Conservation (phyloP, 2,797 vertebrate genomes). For the Anabacerthia variegaticeps region DNA sequence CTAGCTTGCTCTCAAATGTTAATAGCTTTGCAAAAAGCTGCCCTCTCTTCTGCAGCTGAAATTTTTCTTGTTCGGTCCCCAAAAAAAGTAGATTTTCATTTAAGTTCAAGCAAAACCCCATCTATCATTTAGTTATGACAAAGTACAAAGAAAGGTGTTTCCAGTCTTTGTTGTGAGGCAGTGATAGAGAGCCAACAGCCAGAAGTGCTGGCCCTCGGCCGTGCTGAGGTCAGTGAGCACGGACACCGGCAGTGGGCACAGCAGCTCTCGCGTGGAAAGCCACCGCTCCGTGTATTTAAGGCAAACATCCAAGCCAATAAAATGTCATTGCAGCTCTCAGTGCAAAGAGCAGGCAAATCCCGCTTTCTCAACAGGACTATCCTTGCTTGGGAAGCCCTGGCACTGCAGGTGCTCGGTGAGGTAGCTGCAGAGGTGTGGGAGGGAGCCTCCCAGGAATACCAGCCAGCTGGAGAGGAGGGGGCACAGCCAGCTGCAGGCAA, state of each 20-base stretch:
- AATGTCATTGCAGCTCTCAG: not conserved
- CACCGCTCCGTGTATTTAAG: too few species aligned
- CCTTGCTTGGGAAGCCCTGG: not conserved
- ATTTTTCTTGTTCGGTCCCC: not conserved
- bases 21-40: not conserved
- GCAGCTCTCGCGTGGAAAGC: not conserved
- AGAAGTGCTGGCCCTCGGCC: not conserved
- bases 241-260: not conserved
- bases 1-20: not conserved
- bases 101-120: not conserved
- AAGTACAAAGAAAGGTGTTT: not conserved
- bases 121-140: not conserved
- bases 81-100: not conserved
- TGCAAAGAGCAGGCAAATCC: not conserved
- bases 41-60: not conserved
- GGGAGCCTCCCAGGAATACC: fast-evolving
- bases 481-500: not conserved
- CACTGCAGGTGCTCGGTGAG: fast-evolving
- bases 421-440: fast-evolving
- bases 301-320: not conserved
- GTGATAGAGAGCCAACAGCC: not conserved
- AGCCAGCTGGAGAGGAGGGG: not conserved
- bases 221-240: fast-evolving
- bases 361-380: not conserved
- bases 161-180: not conserved